phyloP scores from a whole-genome alignment of 1,140 invertebrate genomes.

The Acyrthosiphon pisum region DNA sequence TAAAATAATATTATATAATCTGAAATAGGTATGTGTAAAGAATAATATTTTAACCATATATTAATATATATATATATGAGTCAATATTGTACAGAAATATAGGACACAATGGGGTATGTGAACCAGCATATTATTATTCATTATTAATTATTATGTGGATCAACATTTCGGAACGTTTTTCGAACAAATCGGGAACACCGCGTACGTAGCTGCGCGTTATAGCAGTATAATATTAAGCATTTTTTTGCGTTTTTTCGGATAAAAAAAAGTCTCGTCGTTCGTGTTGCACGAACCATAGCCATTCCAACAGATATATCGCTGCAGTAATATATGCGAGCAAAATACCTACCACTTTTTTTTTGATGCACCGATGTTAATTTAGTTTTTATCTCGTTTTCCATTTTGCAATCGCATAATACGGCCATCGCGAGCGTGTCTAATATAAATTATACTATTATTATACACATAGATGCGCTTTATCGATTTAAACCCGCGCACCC shows the following conservation, averaged over 20 bases:
- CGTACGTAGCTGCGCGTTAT: too few species aligned
- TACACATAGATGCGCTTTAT: not conserved
- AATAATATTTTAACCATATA: not conserved
- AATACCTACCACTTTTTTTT: not conserved
- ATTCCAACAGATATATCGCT: not conserved
- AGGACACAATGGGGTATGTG: not conserved
- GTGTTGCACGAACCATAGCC: not conserved
- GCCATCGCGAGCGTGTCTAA: not conserved
- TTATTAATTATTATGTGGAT: not conserved
- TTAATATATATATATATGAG: too few species aligned
- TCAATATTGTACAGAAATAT: not conserved
- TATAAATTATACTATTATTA: not conserved
- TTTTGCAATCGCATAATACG: not conserved
- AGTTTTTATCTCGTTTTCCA: not conserved
- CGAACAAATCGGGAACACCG: not conserved
- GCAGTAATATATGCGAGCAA: not conserved
- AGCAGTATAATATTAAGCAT: too few species aligned
- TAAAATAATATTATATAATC: not conserved
- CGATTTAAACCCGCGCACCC: not conserved
- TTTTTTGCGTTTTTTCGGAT: too few species aligned
- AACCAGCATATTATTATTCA: not conserved
- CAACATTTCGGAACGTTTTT: not conserved
- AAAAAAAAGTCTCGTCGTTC: not conserved
- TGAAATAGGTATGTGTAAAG: not conserved
- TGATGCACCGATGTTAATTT: not conserved